These are phyloP conservation scores for Amphiura filiformis DNA, from an alignment of 35 echinoderm and acorn worm genomes.

Conservation along the genomic window DNA sequence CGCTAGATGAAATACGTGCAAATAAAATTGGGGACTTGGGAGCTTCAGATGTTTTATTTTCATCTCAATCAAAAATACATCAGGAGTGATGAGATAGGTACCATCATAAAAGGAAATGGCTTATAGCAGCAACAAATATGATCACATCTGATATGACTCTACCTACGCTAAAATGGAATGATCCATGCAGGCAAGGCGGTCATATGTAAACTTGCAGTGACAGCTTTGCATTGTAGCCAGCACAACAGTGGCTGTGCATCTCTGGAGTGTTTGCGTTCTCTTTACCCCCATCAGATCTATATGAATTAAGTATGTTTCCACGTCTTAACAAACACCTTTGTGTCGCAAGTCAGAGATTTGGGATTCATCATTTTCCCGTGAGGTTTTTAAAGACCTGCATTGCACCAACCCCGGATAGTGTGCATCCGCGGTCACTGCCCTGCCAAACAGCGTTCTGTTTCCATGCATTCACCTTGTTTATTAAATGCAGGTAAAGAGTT, in stretches of 20 bases:
- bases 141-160: no score
- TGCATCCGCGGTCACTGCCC: constrained; percentile 22
- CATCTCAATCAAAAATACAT: not conserved
- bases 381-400: not conserved
- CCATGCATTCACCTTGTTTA: not conserved
- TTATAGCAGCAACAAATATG: not conserved
- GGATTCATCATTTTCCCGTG: not conserved
- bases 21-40: not conserved
- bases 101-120: not conserved
- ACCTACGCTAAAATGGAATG: not conserved
- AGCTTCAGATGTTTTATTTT: not conserved
- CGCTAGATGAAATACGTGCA: not conserved
- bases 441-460: not conserved
- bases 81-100: not conserved
- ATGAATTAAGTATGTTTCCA: not conserved
- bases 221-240: not conserved
- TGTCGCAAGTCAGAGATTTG: constrained; percentile 5
- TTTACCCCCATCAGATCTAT: not conserved
- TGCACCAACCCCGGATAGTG: not conserved
- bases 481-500: not conserved
- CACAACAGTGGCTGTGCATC: not conserved
- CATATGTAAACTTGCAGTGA: not conserved
- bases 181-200: not conserved
- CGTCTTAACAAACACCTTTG: not conserved
- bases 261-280: not conserved